Evolutionary conservation across 1,140 invertebrate species (phyloP), one percentile per base, ranked within the genome.

Genomic region (Aphelenchoides besseyi): DNA sequence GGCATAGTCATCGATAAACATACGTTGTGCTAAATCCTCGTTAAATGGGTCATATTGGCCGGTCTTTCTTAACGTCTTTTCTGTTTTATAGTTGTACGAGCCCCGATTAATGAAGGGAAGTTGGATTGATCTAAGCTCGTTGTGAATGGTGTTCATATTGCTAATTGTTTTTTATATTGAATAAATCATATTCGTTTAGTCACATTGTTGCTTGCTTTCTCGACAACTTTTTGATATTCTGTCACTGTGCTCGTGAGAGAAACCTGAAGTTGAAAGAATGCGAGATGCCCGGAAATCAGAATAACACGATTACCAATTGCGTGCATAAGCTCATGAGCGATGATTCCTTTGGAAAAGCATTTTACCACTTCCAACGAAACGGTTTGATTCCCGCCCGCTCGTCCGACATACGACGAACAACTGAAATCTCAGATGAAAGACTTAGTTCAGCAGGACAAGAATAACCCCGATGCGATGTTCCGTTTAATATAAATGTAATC

Each of bases 191-290:
- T n/a, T n/a, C n/a, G n/a, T n/a, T n/a, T n/a, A n/a, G n/a, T n/a
- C n/a, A n/a, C n/a, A n/a, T n/a, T n/a, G n/a, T n/a, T n/a, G n/a
- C n/a, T n/a, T n/a, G n/a, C n/a, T n/a, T n/a, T n/a, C n/a, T n/a
- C n/a, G n/a, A n/a, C n/a, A n/a, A n/a, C n/a, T n/a, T n/a, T n/a
- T n/a, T n/a, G n/a, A n/a, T n/a, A n/a, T n/a, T n/a, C n/a, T n/a
- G n/a, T n/a, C n/a, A n/a, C n/a, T n/a, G n/a, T 83, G 82, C 71
- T 83, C 82, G 59, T 83, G 82, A 71, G 84, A 83, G 37, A 83
- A 84, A 29, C 82, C 82, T 33, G 78, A 66, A n/a, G n/a, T n/a
- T n/a, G n/a, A n/a, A n/a, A n/a, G n/a, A n/a, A n/a, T n/a, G 18
- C 5, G 5, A 33, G 23, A 59, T 8, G 55, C 12, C 16, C 16